phyloP scores from a whole-genome alignment of 2,888 invertebrate species.

The Eumacrocentrus americanus region DNA sequence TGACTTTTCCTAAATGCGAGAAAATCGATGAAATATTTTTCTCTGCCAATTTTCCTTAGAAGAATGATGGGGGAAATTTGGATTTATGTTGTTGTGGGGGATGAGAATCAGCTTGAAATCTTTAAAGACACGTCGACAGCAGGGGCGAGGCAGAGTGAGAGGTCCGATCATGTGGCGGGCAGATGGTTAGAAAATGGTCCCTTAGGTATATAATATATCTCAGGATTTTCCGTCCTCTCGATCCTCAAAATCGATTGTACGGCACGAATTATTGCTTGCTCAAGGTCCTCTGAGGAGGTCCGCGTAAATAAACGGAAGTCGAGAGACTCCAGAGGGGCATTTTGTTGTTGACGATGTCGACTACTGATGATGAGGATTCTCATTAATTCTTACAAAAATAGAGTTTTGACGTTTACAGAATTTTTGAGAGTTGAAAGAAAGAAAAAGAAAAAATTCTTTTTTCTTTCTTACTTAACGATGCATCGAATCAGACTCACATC shows the following conservation, averaged over 20 bases:
- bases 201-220: slow-evolving; percentile 22
- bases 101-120: too few species aligned
- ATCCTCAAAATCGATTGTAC: slow-evolving; percentile 30
- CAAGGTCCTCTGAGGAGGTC: slow-evolving; percentile 22
- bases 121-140: slow-evolving; percentile 5
- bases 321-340: background rate
- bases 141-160: slow-evolving; percentile 27
- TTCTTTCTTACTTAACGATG: background rate
- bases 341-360: too few species aligned
- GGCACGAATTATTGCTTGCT: slow-evolving; percentile 39
- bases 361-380: too few species aligned
- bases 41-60: too few species aligned
- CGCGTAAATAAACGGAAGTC: background rate
- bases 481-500: slow-evolving; percentile 12
- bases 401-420: background rate
- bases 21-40: too few species aligned
- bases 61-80: too few species aligned
- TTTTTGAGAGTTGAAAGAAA: background rate
- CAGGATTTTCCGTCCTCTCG: slow-evolving; percentile 26
- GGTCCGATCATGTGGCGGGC: slow-evolving; percentile 48
- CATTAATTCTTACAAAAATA: background rate
- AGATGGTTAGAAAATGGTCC: slow-evolving; percentile 44
- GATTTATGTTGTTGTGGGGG: too few species aligned
- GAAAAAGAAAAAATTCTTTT: background rate
- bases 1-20: too few species aligned